phyloP scores from a whole-genome alignment of 2,797 vertebrate species.

The Microcaecilia unicolor region DNA sequence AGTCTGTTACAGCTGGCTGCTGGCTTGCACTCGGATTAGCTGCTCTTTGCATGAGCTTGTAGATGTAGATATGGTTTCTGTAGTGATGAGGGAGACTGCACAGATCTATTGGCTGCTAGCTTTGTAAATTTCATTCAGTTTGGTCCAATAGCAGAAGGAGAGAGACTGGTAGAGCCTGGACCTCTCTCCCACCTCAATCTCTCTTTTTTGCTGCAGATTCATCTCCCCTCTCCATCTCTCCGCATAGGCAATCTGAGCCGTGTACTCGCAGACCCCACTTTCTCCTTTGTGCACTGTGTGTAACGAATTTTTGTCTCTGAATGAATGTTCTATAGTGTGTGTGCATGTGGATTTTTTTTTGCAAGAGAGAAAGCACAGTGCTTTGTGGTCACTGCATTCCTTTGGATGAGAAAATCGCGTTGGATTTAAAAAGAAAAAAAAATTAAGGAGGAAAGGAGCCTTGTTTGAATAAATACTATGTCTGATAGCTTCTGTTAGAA shows the following conservation, averaged over 20 bases:
- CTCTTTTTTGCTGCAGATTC: slow-evolving; percentile 46
- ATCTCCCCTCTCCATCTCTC: slow-evolving; percentile 38
- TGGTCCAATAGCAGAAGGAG: slow-evolving; percentile 72
- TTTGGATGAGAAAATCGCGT: slow-evolving; percentile 46
- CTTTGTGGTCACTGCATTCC: slow-evolving; percentile 40
- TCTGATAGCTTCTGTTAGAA: slow-evolving; percentile 25
- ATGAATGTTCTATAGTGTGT: slow-evolving; percentile 26
- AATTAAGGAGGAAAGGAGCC: slow-evolving; percentile 28
- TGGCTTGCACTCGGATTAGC: slow-evolving; percentile 20
- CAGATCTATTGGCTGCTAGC: slow-evolving; percentile 80
- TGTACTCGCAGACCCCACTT: slow-evolving; percentile 43
- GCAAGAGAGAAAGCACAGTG: slow-evolving; percentile 13
- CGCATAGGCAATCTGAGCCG: slow-evolving; percentile 65
- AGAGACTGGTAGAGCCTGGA: slow-evolving; percentile 51
- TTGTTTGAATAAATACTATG: slow-evolving; percentile 34
- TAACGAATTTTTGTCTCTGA: slow-evolving; percentile 44
- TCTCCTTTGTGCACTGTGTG: slow-evolving; percentile 40
- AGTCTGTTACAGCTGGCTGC: slow-evolving; percentile 11
- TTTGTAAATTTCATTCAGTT: slow-evolving; percentile 75
- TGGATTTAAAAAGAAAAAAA: slow-evolving; percentile 44
- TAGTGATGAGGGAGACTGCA: slow-evolving; percentile 66
- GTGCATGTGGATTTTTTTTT: slow-evolving; percentile 11
- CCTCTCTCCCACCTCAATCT: slow-evolving; percentile 57
- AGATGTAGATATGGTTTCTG: slow-evolving; percentile 41
- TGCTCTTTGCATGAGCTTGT: slow-evolving; percentile 22